These are phyloP conservation scores for Nymphalis io DNA, from an alignment of 1,140 invertebrate species.

Conservation along the genomic window DNA sequence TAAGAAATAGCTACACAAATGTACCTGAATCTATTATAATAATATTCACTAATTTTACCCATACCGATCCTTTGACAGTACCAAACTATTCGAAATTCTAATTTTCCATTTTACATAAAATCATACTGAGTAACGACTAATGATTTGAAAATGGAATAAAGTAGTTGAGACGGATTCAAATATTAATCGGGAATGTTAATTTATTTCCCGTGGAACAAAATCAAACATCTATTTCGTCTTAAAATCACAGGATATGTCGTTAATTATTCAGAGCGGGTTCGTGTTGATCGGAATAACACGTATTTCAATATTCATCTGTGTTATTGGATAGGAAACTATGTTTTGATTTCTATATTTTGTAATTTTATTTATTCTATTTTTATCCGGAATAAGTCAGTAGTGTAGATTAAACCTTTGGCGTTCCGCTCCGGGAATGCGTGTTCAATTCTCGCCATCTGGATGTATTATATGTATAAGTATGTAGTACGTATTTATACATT, in stretches of 20 bases:
- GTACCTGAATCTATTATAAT: too few species aligned
- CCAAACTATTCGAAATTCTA: too few species aligned
- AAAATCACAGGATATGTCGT: not conserved
- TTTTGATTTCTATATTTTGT: not conserved
- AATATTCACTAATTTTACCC: too few species aligned
- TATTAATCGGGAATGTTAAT: slow-evolving; percentile 10
- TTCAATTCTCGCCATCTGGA: too few species aligned
- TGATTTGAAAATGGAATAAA: slow-evolving; percentile 14
- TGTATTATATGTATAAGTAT: too few species aligned
- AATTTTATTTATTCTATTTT: not conserved
- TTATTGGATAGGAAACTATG: not conserved
- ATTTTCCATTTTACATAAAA: too few species aligned
- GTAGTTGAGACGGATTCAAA: slow-evolving; percentile 7
- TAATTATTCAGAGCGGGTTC: slow-evolving; percentile 3
- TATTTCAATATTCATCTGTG: not conserved
- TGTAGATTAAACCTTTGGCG: too few species aligned
- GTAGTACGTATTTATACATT: too few species aligned
- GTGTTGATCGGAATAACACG: not conserved
- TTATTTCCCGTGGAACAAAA: slow-evolving; percentile 12
- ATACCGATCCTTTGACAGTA: too few species aligned
- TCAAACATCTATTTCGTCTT: slow-evolving; percentile 10
- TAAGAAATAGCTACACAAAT: too few species aligned
- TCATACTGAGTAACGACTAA: not conserved
- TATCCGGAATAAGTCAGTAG: not conserved
- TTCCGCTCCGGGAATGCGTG: too few species aligned